phyloP scores from a whole-genome alignment of 2,888 invertebrate genomes.

The Tryphoninae sp. region DNA sequence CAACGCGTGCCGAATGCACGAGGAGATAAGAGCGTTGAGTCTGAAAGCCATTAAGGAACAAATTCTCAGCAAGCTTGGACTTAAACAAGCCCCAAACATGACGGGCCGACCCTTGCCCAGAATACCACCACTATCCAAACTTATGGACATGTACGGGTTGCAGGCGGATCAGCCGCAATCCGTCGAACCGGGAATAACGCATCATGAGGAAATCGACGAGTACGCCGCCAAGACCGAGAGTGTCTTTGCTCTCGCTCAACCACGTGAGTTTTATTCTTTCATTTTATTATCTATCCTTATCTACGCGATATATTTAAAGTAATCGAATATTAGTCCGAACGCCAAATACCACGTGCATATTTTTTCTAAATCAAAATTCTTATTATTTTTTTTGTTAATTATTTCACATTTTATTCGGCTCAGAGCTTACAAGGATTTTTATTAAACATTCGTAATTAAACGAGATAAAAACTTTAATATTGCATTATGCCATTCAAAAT shows the following conservation, averaged over 20 bases:
- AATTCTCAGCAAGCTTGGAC: slow-evolving; percentile 84
- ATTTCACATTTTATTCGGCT: background rate
- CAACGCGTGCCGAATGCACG: slow-evolving; percentile 83
- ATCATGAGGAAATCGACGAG: slow-evolving; percentile 82
- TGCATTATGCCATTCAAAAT: too few relatives aligned
- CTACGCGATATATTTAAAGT: background rate
- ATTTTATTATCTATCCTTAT: background rate
- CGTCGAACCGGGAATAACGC: slow-evolving; percentile 79
- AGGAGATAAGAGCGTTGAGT: slow-evolving; percentile 83
- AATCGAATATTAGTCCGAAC: too few relatives aligned
- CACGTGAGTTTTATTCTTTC: slow-evolving; percentile 77
- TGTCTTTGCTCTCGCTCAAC: slow-evolving; percentile 81
- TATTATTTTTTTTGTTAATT: background rate
- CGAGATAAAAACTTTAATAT: background rate
- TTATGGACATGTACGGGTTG: slow-evolving; percentile 82
- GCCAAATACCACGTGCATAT: background rate
- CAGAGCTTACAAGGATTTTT: too few relatives aligned
- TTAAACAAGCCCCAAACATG: slow-evolving; percentile 84
- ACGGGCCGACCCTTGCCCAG: slow-evolving; percentile 84
- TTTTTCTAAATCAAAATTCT: background rate
- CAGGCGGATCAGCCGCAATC: slow-evolving; percentile 80
- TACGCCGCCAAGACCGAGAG: slow-evolving; percentile 82
- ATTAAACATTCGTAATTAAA: background rate
- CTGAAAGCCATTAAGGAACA: slow-evolving; percentile 84
- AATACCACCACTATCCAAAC: slow-evolving; percentile 82